Evolutionary conservation across 1,140 invertebrate species (phyloP).

Genomic region (Harlomillsia oculata): DNA sequence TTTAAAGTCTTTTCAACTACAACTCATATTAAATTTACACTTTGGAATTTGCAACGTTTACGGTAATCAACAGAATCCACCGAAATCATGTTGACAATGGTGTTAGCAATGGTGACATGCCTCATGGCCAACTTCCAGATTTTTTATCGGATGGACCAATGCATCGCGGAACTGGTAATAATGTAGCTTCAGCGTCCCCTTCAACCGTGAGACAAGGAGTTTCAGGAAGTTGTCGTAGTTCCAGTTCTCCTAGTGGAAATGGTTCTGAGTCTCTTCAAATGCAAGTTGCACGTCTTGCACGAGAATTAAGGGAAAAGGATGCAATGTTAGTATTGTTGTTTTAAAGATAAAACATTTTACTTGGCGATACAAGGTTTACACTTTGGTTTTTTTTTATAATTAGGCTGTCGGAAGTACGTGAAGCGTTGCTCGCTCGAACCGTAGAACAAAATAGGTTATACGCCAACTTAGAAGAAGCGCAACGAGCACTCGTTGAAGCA

Average conservation of each 20-base stretch:
- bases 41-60: no score
- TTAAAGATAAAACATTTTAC: neutral
- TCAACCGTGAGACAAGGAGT: constrained; percentile 1
- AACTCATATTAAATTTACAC: no score
- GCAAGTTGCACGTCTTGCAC: neutral
- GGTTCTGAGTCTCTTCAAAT: neutral
- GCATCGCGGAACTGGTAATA: constrained; percentile 34
- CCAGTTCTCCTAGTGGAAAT: neutral
- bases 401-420: no score
- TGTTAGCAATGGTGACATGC: constrained; percentile 28
- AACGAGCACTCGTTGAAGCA: no score
- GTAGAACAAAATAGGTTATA: no score
- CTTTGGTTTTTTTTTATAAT: no score
- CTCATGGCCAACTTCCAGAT: constrained; percentile 48
- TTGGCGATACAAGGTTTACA: no score
- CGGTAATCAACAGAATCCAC: no score
- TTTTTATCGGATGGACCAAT: constrained; percentile 63
- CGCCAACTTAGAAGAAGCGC: no score
- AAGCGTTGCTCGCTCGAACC: no score
- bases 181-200: neutral
- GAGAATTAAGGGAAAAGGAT: constrained; percentile 5
- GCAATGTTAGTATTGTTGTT: neutral
- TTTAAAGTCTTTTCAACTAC: constrained; percentile 33
- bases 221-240: neutral
- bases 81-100: no score